Conservation (phyloP, 2,113 vertebrate species). For the Canis aureus region DNA sequence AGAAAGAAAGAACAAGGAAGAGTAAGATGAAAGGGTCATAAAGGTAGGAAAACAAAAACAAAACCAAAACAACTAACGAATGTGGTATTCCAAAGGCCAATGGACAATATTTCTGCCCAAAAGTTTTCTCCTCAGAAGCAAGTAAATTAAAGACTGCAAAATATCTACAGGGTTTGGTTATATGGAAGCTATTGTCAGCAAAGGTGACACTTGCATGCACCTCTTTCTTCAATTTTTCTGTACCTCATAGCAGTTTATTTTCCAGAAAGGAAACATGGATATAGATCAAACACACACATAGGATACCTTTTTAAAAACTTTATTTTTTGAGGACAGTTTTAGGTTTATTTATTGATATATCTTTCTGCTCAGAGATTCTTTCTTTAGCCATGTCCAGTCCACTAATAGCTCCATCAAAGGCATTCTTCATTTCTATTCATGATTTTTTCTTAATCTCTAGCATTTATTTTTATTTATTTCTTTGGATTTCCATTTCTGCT, state of each 20-base stretch:
- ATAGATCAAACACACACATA: not conserved
- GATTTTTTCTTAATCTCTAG: not conserved
- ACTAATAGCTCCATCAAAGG: not conserved
- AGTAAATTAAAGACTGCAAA: not conserved
- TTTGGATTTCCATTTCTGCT: not conserved
- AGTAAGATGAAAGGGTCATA: not conserved
- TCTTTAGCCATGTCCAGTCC: not conserved
- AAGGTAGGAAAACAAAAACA: not conserved
- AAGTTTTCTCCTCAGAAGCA: not conserved
- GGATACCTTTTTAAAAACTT: not conserved
- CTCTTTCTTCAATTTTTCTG: not conserved
- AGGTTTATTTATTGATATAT: not conserved
- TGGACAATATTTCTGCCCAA: not conserved
- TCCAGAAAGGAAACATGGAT: not conserved
- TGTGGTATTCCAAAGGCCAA: not conserved
- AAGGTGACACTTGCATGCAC: not conserved
- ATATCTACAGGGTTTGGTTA: not conserved
- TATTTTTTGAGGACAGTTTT: not conserved
- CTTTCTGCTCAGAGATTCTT: not conserved
- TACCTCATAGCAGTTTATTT: not conserved
- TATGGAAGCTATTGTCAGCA: not conserved
- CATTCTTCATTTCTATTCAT: not conserved
- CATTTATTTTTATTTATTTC: not conserved
- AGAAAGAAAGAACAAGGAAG: not conserved
- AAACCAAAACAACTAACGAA: not conserved